These are phyloP conservation scores for Luperina testacea DNA, from an alignment of 2,888 invertebrate species.

Conservation along the genomic window DNA sequence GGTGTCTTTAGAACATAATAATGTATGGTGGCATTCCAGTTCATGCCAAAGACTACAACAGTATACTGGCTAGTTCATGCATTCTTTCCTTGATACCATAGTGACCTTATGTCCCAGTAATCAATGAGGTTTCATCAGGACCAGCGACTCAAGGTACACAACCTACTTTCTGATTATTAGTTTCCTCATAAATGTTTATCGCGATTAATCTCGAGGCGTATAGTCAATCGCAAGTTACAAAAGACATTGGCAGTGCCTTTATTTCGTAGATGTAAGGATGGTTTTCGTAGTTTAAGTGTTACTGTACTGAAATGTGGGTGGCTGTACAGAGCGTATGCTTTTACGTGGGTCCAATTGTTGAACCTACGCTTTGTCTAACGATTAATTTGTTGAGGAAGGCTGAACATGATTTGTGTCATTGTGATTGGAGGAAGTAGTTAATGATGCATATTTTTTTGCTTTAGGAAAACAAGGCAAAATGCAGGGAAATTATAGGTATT, in stretches of 20 bases:
- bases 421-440: neutral
- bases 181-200: slow-evolving; percentile 37
- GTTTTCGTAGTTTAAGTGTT: neutral
- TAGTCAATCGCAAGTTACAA: neutral
- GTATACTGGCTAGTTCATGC: neutral
- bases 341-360: slow-evolving; percentile 21
- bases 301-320: neutral
- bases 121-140: slow-evolving; percentile 4
- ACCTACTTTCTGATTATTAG: slow-evolving; percentile 33
- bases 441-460: neutral
- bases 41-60: too few relatives aligned
- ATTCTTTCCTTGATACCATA: neutral
- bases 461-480: neutral
- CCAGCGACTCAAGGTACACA: slow-evolving; percentile 17
- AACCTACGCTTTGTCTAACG: slow-evolving; percentile 8
- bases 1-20: neutral
- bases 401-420: neutral
- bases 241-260: neutral
- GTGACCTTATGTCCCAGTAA: neutral
- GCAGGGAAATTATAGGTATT: too few relatives aligned
- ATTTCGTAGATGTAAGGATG: neutral
- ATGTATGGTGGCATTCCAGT: too few relatives aligned
- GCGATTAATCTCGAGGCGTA: slow-evolving; percentile 6
- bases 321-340: neutral
- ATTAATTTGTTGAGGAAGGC: neutral